These are phyloP conservation scores for Caenorhabditis sp. DNA, from an alignment of 2,888 invertebrate genomes.

Conservation along the genomic window DNA sequence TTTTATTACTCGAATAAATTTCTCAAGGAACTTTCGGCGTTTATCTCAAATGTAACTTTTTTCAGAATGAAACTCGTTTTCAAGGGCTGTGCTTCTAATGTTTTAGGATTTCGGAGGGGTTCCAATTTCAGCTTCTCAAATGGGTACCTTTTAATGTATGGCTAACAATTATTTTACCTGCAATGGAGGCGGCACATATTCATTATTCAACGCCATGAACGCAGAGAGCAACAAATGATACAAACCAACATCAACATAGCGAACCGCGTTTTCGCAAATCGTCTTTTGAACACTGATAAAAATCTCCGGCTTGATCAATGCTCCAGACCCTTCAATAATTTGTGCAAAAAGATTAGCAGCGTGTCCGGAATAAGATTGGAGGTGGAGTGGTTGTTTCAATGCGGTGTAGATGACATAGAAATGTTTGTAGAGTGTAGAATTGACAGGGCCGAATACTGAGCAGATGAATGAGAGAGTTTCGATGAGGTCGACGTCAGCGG, in stretches of 20 bases:
- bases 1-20: no score
- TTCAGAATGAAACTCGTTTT: no score
- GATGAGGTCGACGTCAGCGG: conserved; percentile 29
- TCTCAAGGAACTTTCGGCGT: no score
- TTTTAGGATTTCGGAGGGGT: no score
- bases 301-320: conserved; percentile 42
- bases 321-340: conserved; percentile 29
- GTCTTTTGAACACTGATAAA: conserved; percentile 39
- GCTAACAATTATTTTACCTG: conserved; percentile 22
- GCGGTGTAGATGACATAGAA: conserved; percentile 46
- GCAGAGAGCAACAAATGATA: conserved; percentile 43
- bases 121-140: no score
- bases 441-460: conserved; percentile 27
- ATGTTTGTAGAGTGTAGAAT: conserved; percentile 43
- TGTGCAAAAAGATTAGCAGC: conserved; percentile 26
- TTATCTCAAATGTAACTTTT: no score
- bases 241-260: conserved; percentile 19
- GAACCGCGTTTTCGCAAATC: conserved; percentile 36
- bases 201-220: conserved; percentile 45
- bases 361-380: conserved; percentile 25
- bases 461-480: conserved; percentile 35
- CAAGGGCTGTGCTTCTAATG: no score
- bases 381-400: conserved; percentile 34
- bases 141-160: no score
- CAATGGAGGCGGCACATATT: conserved; percentile 48